Percentiles rank a stretch among this genome's conserved stretches.
These are phyloP conservation scores for Smithornis capensis DNA, from an alignment of 2,113 vertebrate genomes.

Conservation along the genomic window DNA sequence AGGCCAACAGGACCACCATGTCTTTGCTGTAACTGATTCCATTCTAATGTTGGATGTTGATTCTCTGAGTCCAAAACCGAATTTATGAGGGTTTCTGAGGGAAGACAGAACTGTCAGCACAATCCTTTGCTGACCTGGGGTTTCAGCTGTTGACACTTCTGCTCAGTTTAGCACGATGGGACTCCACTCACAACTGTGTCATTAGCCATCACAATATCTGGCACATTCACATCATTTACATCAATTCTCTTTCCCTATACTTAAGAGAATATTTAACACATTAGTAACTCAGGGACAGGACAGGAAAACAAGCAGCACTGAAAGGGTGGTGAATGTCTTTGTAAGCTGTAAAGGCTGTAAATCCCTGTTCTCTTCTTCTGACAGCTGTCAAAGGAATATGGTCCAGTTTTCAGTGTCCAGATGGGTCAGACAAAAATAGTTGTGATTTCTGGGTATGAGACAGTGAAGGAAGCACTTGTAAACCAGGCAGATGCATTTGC, in stretches of 20 bases:
- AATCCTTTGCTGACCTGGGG: background rate
- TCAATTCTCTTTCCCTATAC: background rate
- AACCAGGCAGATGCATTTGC: constrained; percentile 67
- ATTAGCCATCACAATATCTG: background rate
- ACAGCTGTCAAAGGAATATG: constrained; percentile 52
- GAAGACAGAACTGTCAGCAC: background rate
- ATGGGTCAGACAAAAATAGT: constrained; percentile 52
- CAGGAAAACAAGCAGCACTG: background rate
- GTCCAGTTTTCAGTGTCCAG: constrained; percentile 53
- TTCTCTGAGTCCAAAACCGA: background rate
- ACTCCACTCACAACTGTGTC: background rate
- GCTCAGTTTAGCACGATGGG: fast-evolving
- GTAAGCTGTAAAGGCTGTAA: background rate
- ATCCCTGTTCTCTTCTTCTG: background rate
- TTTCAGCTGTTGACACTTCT: background rate
- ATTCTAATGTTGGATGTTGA: background rate
- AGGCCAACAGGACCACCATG: background rate
- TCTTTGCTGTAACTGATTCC: background rate
- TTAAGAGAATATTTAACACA: background rate
- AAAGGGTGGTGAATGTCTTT: background rate
- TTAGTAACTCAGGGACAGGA: background rate
- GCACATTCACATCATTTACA: background rate
- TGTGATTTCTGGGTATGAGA: constrained; percentile 70
- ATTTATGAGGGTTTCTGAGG: background rate
- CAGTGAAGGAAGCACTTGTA: constrained; percentile 70